phyloP scores from a whole-genome alignment of 2,113 vertebrate species.

The Columbina picui region DNA sequence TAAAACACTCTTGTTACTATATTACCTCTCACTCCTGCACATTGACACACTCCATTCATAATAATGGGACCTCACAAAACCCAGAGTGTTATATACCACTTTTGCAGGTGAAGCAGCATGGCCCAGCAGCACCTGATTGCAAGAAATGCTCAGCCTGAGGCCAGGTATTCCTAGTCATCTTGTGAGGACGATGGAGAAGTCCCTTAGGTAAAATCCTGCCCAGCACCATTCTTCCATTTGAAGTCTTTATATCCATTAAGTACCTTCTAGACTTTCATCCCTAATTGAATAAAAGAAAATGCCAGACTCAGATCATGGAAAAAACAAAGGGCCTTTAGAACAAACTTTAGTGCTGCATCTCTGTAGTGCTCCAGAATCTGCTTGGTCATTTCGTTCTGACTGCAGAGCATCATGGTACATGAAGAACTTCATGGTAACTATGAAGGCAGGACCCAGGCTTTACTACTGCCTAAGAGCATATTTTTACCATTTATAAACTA shows the following conservation, averaged over 20 bases:
- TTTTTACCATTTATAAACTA: not conserved
- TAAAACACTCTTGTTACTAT: not conserved
- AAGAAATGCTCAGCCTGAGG: not conserved
- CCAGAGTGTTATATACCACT: not conserved
- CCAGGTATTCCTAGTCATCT: not conserved
- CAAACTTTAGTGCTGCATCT: not conserved
- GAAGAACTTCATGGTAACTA: not conserved
- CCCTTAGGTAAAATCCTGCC: not conserved
- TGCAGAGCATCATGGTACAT: too few species aligned
- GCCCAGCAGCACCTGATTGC: not conserved
- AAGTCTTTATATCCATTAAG: not conserved
- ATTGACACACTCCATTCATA: not conserved
- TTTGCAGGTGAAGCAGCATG: not conserved
- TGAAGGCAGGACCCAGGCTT: not conserved
- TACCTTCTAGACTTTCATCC: not conserved
- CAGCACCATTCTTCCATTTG: not conserved
- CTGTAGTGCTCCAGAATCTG: not conserved
- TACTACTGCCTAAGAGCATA: not conserved
- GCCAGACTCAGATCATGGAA: not conserved
- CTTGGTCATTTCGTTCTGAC: not conserved
- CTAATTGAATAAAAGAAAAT: not conserved
- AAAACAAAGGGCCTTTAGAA: not conserved
- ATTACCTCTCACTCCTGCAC: not conserved
- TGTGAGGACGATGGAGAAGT: not conserved
- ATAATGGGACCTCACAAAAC: not conserved